A percentile compares a stretch with the other conserved stretches of the same genome.
phyloP scores from a whole-genome alignment of 2,113 vertebrate genomes.

The Ptyas mucosa region DNA sequence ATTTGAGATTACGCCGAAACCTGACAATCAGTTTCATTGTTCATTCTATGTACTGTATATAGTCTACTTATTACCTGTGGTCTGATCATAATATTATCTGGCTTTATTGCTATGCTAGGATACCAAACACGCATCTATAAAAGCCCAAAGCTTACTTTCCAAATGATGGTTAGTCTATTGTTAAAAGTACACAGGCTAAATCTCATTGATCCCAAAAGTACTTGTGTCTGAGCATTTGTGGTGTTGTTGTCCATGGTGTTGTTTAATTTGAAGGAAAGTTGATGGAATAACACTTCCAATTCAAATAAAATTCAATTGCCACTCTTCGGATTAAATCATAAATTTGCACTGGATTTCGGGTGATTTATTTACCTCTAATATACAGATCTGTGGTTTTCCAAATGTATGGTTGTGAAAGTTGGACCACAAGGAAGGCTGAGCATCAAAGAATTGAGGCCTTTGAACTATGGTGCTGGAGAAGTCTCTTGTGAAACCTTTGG shows the following conservation, averaged over 20 bases:
- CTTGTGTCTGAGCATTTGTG: background rate
- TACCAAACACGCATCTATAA: background rate
- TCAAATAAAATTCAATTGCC: background rate
- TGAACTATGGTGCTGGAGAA: too few relatives aligned
- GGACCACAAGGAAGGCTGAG: too few relatives aligned
- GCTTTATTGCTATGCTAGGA: background rate
- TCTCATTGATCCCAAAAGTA: background rate
- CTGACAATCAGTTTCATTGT: background rate
- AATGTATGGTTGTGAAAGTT: too few relatives aligned
- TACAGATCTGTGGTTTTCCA: too few relatives aligned
- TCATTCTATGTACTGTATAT: background rate
- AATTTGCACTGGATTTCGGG: background rate
- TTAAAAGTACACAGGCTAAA: background rate
- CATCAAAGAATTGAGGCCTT: too few relatives aligned
- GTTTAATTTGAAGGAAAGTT: background rate
- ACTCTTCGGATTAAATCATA: background rate
- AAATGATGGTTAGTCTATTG: background rate
- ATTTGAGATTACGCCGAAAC: too few relatives aligned
- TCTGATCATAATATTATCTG: background rate
- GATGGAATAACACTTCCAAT: background rate
- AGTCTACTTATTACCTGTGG: background rate
- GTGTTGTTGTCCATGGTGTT: background rate
- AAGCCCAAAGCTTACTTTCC: background rate
- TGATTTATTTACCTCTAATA: background rate
- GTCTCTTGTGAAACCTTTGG: too few relatives aligned